Evolutionary conservation across 2,888 invertebrate genomes (phyloP), one percentile per base, ranked within the genome.

Genomic region (Germaria angustata): DNA sequence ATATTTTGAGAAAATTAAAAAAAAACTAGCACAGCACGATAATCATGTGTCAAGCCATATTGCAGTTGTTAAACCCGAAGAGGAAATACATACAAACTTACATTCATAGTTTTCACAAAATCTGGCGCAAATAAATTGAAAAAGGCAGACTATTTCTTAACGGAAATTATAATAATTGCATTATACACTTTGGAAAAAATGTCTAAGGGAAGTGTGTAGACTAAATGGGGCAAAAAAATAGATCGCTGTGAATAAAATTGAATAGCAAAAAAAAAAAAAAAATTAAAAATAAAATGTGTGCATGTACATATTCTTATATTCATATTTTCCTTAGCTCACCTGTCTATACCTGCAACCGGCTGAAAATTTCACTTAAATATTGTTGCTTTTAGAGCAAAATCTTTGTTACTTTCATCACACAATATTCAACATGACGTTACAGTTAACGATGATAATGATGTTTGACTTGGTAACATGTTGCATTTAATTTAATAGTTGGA

Each of bases 401-500:
- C 41, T 32, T 41, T 15, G 28, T 61, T 57, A 65, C 53, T 49
- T n/a, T 11, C 36, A 49, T 9, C 59, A 15, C 13, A 46, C 28
- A 55, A 41, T 20, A 2, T 22, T 69, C 36, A 53, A 44, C 1
- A 63, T 69, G 69, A 63, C n/a, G 51, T 46, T 63, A 0, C 13
- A 41, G 32, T 57, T 34, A 39, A 34, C 36, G 65, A 71, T 66
- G 57, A 51, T 57, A 41, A 57, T 65, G 41, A 69, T 59, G 65
- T 71, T n/a, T 66, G 71, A 61, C 71, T 71, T 76, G 71, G 79
- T 76, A 76, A 79, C 79, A 82, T 82, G 82, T 82, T 82, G 79
- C 75, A 71, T 82, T 55, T 61, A 79, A 76, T 79, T 71, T 51
- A 75, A 82, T 75, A 72, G 49, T 59, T 59, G 71, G 15, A 41